Base-by-base conservation (phyloP, 2,797 vertebrate species). In the Bucorvus abyssinicus region DNA sequence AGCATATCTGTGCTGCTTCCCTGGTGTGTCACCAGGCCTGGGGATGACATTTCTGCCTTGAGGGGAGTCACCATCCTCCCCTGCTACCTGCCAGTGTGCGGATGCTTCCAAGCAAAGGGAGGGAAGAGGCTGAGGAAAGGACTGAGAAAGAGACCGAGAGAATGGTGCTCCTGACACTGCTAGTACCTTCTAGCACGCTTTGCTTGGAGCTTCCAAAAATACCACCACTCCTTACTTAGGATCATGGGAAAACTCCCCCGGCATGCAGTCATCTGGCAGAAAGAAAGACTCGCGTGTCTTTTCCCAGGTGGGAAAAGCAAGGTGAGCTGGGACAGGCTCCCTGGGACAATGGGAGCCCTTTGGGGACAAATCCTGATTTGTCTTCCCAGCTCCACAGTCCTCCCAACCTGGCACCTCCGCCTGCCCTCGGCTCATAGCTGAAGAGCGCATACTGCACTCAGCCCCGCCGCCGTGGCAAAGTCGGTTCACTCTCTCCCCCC, bases 1-100 rank as follows among this genome's bases (percentile, higher is more conserved):
- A 69, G 86, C 80, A 76, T 70, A 73, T 68, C 92, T 88, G 65
- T 56, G 76, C 77, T 80, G 71, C 77, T 83, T 52, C 64, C 64
- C 29, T 27, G 32, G 10, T 30, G 50, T 84, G 74, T 71, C 77
- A 36, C 55, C 64, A 79, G 89, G 87, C 81, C 71, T 40, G 59
- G 57, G n/a, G 64, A 56, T 65, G 81, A 61, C 74, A 59, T 52
- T 49, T 74, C 63, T 92, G 67, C 81, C 70, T 70, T 8, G 0
- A 61, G 63, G 74, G 67, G 50, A 44, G 27, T 15, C 57, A 78
- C 20, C 24, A 10, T 30, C 45, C 42, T 92, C 42, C 67, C 63
- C 59, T 60, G 30, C 63, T 70, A 52, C 12, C n/a, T 92, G 32
- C 24, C n/a, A 22, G 34, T 38, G 10, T 30, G 45, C 2, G 3